phyloP scores from a whole-genome alignment of 2,888 invertebrate species.

The Caenorhabditis sp. region DNA sequence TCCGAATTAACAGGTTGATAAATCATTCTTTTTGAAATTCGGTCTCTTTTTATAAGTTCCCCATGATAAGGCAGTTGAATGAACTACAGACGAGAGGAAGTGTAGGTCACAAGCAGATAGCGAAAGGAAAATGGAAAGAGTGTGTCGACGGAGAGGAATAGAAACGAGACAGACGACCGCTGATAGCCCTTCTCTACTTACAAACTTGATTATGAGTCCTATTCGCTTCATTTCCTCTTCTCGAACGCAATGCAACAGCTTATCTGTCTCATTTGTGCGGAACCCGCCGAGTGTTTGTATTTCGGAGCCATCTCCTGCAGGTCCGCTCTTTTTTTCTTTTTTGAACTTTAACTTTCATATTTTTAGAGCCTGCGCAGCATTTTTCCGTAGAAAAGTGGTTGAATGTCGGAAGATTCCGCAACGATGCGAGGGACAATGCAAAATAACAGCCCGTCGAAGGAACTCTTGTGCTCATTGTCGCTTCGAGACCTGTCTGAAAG shows the following conservation, averaged over 20 bases:
- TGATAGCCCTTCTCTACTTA: constrained; percentile 3
- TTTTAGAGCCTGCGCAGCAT: constrained; percentile 18
- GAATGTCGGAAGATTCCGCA: constrained; percentile 9
- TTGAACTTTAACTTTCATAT: neutral
- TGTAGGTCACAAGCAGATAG: constrained; percentile 19
- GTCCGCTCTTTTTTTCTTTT: neutral
- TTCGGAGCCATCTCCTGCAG: constrained; percentile 17
- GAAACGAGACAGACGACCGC: neutral
- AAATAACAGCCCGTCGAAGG: constrained; percentile 3
- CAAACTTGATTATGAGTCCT: constrained; percentile 18
- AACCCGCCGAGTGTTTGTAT: constrained; percentile 9
- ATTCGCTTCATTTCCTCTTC: neutral
- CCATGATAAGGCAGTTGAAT: neutral
- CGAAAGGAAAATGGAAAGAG: constrained; percentile 4
- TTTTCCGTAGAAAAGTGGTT: constrained; percentile 20
- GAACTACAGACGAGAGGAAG: constrained; percentile 1
- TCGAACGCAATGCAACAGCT: neutral
- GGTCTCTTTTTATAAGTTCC: constrained; percentile 8
- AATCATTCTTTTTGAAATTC: too few relatives aligned
- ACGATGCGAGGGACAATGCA: constrained; percentile 18
- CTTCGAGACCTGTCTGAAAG: constrained; percentile 19
- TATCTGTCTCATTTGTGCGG: constrained; percentile 4
- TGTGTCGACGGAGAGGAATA: neutral
- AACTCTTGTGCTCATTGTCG: constrained; percentile 22
- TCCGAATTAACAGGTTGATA: too few relatives aligned